Conservation (phyloP, 2,797 vertebrate species). For the Miichthys miiuy region DNA sequence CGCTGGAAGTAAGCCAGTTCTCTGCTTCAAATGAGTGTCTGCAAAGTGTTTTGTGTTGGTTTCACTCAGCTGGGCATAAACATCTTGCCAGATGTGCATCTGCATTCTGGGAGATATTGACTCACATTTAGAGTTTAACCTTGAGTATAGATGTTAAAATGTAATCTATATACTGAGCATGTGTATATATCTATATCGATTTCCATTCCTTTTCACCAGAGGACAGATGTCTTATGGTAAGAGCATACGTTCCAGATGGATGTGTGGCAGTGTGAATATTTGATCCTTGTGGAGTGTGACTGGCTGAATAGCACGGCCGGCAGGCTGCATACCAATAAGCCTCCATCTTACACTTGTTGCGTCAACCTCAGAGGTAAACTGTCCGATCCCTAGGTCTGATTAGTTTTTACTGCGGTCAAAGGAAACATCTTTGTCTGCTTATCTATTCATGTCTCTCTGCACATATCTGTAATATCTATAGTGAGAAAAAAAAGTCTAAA, state of each 20-base stretch:
- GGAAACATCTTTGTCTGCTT: conserved; percentile 55
- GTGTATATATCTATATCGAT: not conserved
- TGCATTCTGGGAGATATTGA: conserved; percentile 37
- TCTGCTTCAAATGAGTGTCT: conserved; percentile 28
- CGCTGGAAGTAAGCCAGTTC: conserved; percentile 56
- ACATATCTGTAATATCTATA: conserved; percentile 38
- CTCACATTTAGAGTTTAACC: conserved; percentile 62
- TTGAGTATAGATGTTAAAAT: conserved; percentile 42
- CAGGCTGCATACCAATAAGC: conserved; percentile 72
- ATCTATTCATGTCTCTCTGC: conserved; percentile 37
- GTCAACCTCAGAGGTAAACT: conserved; percentile 70
- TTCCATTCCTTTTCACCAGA: conserved; percentile 36
- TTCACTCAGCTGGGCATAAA: conserved; percentile 49
- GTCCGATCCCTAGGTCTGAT: conserved; percentile 70
- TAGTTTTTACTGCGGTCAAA: conserved; percentile 61
- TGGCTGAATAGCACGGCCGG: conserved; percentile 47
- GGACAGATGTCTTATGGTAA: conserved; percentile 51
- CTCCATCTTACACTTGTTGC: conserved; percentile 74
- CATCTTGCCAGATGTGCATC: conserved; percentile 64
- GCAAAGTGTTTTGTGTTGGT: conserved; percentile 50
- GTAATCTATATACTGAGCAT: not conserved
- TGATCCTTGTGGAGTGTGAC: conserved; percentile 72
- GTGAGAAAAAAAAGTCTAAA: conserved; percentile 6
- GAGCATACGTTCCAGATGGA: conserved; percentile 59
- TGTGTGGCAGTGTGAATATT: conserved; percentile 64